Conservation (phyloP, 2,113 vertebrate species). For the Mohoua ochrocephala region DNA sequence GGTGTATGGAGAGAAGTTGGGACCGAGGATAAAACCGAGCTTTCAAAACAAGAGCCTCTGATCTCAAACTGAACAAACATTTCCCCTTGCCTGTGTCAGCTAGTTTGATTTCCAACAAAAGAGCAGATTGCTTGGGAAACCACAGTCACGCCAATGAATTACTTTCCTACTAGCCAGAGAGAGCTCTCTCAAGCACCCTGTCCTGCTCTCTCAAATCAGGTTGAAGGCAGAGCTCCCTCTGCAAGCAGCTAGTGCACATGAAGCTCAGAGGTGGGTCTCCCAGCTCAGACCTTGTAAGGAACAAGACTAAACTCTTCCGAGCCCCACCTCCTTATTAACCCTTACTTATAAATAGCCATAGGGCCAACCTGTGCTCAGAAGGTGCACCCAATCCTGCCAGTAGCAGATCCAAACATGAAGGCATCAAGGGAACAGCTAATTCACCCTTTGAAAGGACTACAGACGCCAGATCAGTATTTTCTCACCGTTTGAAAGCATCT, state of each 20-base stretch:
- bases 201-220: not conserved
- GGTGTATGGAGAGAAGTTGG: not conserved
- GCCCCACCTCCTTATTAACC: not conserved
- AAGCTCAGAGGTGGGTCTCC: not conserved
- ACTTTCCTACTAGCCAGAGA: not conserved
- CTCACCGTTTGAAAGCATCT: not conserved
- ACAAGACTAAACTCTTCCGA: not conserved
- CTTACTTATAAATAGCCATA: not conserved
- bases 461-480: not conserved
- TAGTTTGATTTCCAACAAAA: not conserved
- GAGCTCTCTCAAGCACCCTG: not conserved
- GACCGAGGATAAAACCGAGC: not conserved
- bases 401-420: not conserved
- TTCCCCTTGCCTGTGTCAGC: slow-evolving; percentile 38
- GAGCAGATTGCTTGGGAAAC: not conserved
- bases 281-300: not conserved
- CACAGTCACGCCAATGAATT: not conserved
- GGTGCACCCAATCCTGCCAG: not conserved
- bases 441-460: not conserved
- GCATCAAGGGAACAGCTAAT: not conserved
- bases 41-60: slow-evolving; percentile 60
- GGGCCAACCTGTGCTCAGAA: not conserved
- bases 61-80: slow-evolving; percentile 34
- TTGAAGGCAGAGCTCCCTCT: not conserved
- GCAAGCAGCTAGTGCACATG: not conserved